A percentile compares a stretch with the other conserved stretches of the same genome.
phyloP scores from a whole-genome alignment of 1,140 invertebrate species.

The Pinna nobilis region DNA sequence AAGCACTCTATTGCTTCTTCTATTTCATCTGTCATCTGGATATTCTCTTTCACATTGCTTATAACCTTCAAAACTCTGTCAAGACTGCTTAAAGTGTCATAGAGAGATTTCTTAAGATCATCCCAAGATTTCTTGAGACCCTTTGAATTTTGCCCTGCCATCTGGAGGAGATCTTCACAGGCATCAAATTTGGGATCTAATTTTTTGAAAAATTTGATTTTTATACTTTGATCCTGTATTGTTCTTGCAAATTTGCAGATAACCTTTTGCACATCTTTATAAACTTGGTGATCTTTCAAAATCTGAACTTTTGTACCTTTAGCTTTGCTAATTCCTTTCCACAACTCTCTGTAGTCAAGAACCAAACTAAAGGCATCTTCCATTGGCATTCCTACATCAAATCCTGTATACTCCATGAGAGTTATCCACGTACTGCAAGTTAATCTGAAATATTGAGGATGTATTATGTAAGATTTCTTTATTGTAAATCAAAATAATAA shows the following conservation, averaged over 20 bases:
- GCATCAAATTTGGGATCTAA: not conserved
- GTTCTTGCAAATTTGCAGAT: not conserved
- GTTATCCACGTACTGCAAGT: not conserved
- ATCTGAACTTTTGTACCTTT: slow-evolving; percentile 7
- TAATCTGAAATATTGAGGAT: not conserved
- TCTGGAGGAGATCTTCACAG: not conserved
- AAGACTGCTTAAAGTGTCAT: not conserved
- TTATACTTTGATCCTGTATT: not conserved
- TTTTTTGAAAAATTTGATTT: not conserved
- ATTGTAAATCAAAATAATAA: not conserved
- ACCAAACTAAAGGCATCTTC: not conserved
- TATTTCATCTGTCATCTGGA: not conserved
- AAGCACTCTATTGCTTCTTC: not conserved
- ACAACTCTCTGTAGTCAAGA: not conserved
- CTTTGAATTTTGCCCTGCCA: not conserved
- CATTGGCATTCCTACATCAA: not conserved
- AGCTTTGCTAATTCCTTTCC: slow-evolving; percentile 5
- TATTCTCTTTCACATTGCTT: not conserved
- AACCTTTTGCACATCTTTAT: not conserved
- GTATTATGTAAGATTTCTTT: not conserved
- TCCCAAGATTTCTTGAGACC: not conserved
- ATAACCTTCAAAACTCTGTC: no score
- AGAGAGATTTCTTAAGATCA: not conserved
- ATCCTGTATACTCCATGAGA: slow-evolving; percentile 1
- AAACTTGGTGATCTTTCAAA: not conserved